phyloP scores from a whole-genome alignment of 2,797 vertebrate species.

The Argyrosomus regius region DNA sequence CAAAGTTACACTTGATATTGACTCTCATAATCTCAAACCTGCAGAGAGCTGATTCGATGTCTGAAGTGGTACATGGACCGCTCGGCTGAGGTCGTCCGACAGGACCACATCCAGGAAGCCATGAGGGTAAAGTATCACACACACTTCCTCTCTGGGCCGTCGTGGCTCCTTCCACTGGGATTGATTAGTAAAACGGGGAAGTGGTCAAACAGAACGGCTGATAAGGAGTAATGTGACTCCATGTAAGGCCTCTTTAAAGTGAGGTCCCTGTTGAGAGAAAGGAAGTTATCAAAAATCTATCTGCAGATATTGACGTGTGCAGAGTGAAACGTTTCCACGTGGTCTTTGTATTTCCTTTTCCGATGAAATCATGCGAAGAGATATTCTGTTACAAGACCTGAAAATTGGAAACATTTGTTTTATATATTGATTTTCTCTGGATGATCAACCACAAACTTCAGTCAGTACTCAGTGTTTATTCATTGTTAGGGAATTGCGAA shows the following conservation, averaged over 20 bases:
- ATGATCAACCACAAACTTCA: conserved; percentile 26
- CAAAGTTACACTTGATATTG: not conserved
- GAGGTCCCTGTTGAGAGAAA: conserved; percentile 40
- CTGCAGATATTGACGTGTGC: conserved; percentile 34
- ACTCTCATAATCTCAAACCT: conserved; percentile 13
- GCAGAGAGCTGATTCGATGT: conserved; percentile 96
- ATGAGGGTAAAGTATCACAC: conserved; percentile 90
- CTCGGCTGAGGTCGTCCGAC: conserved; percentile 95
- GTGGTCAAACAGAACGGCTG: conserved; percentile 44
- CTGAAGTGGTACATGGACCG: conserved; percentile 99
- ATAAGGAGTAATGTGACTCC: conserved; percentile 55
- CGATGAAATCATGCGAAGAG: conserved; percentile 23
- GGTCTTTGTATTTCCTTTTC: conserved; percentile 36
- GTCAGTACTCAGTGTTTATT: conserved; percentile 11
- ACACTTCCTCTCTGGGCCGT: conserved; percentile 23
- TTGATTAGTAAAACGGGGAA: conserved; percentile 49
- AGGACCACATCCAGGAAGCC: conserved; percentile 99
- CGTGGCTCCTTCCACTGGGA: conserved; percentile 40
- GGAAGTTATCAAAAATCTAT: conserved; percentile 44
- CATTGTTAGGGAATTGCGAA: not conserved
- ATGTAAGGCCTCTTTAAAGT: conserved; percentile 30
- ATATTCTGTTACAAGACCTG: conserved; percentile 22
- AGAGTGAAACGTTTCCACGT: conserved; percentile 27
- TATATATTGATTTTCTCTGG: conserved; percentile 47
- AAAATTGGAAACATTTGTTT: conserved; percentile 37